These are phyloP conservation scores for Rhadinocentrus ornatus DNA, from an alignment of 2,797 vertebrate species.

Conservation along the genomic window DNA sequence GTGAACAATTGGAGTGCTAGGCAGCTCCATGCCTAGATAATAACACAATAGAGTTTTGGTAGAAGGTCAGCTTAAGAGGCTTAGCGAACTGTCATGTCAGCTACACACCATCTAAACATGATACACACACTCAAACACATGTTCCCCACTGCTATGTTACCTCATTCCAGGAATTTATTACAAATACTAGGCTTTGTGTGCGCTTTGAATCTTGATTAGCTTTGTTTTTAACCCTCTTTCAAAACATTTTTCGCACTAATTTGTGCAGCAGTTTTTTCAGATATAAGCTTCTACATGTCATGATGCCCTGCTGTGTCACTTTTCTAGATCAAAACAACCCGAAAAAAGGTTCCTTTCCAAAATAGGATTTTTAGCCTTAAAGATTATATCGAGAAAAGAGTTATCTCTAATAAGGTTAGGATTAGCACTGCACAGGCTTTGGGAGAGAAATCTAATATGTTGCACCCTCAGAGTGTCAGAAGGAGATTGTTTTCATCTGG, in stretches of 20 bases:
- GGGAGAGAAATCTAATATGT: conserved; percentile 29
- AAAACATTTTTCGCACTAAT: conserved; percentile 15
- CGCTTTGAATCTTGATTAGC: conserved; percentile 35
- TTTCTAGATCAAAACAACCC: not conserved
- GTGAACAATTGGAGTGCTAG: conserved; percentile 12
- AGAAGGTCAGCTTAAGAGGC: conserved; percentile 66
- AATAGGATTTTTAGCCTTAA: not conserved
- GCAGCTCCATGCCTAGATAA: conserved; percentile 52
- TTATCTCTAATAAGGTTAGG: conserved; percentile 14
- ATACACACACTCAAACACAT: conserved; percentile 47
- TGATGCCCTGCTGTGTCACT: not conserved
- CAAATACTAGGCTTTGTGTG: conserved; percentile 34
- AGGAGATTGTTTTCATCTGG: conserved; percentile 27
- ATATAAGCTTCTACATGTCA: not conserved
- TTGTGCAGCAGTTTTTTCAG: conserved; percentile 1
- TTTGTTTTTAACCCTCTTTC: conserved; percentile 11
- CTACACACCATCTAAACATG: conserved; percentile 52
- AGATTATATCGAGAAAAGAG: not conserved
- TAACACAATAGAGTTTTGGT: conserved; percentile 45
- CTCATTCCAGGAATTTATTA: conserved; percentile 44
- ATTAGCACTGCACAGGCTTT: conserved; percentile 15
- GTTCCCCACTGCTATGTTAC: conserved; percentile 41
- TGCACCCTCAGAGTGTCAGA: conserved; percentile 5
- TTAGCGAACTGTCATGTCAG: conserved; percentile 71
- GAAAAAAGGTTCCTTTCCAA: not conserved